These are phyloP conservation scores for Halotydeus destructor DNA, from an alignment of 1,140 invertebrate genomes.

Conservation along the genomic window DNA sequence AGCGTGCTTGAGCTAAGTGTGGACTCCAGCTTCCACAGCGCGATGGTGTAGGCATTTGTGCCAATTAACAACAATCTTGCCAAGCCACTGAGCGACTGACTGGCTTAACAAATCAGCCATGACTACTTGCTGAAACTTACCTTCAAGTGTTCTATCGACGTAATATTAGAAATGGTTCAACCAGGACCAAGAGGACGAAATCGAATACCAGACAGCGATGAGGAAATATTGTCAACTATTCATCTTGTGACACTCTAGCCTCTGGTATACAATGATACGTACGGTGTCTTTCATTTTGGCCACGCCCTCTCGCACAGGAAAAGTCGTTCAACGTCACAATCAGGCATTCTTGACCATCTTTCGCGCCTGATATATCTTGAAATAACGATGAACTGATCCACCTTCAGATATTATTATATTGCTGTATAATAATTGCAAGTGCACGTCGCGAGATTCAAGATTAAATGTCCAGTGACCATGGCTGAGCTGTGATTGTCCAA, in stretches of 20 bases:
- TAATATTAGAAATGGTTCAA: too few relatives aligned
- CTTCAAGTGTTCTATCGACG: too few relatives aligned
- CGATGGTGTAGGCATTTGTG: conserved; percentile 31
- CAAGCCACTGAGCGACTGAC: conserved; percentile 20
- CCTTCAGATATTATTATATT: too few relatives aligned
- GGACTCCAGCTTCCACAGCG: conserved; percentile 40
- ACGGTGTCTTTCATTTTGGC: too few relatives aligned
- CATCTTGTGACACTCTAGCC: too few relatives aligned
- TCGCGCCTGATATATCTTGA: conserved; percentile 9
- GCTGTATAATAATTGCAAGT: too few relatives aligned
- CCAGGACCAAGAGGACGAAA: too few relatives aligned
- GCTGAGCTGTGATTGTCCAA: conserved; percentile 12
- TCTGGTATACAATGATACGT: too few relatives aligned
- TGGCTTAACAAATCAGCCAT: too few relatives aligned
- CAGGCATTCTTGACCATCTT: background rate
- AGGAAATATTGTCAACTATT: too few relatives aligned
- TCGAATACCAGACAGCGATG: too few relatives aligned
- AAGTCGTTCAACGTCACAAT: conserved; percentile 11
- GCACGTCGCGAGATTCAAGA: conserved; percentile 31
- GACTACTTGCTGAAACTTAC: conserved; percentile 67
- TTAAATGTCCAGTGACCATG: conserved; percentile 18
- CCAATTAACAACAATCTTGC: conserved; percentile 31
- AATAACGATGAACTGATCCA: conserved; percentile 33
- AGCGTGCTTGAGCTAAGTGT: too few relatives aligned
- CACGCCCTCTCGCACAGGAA: conserved; percentile 3